Percentiles rank a stretch among this genome's conserved stretches.
These are phyloP conservation scores for Psettodes erumei DNA, from an alignment of 2,113 vertebrate genomes.

Conservation along the genomic window DNA sequence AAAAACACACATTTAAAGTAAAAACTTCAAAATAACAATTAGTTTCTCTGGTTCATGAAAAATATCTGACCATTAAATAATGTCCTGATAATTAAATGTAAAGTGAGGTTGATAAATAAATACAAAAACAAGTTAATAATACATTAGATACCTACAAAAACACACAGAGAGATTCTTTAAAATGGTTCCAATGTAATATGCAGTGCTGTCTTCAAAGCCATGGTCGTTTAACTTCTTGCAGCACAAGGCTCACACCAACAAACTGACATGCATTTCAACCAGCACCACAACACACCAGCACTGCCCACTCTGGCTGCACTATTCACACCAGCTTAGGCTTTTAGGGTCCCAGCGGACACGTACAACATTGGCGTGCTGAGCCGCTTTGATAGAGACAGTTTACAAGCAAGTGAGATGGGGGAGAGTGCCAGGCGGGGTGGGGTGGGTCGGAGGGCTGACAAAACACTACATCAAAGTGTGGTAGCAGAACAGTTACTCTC, in stretches of 20 bases:
- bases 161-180: conserved; percentile 35
- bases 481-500: conserved; percentile 29
- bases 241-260: conserved; percentile 11
- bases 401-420: conserved; percentile 53
- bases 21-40: background rate
- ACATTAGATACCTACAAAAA: conserved; percentile 22
- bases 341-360: conserved; percentile 56
- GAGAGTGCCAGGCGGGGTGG: background rate
- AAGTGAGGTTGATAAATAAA: conserved; percentile 3
- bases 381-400: conserved; percentile 74
- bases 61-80: too few relatives aligned
- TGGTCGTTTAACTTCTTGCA: conserved; percentile 44
- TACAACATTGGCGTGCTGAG: conserved; percentile 55
- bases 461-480: conserved; percentile 70
- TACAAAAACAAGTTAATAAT: conserved; percentile 14
- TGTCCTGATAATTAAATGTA: background rate
- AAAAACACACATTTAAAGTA: background rate
- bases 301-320: conserved; percentile 50
- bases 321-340: conserved; percentile 54
- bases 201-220: conserved; percentile 53
- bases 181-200: conserved; percentile 23
- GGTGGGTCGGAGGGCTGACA: conserved; percentile 41
- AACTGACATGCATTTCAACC: conserved; percentile 42
- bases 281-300: conserved; percentile 43
- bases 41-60: conserved; percentile 1